These are phyloP conservation scores for Theocolax elegans DNA, from an alignment of 1,140 invertebrate genomes.

Conservation along the genomic window DNA sequence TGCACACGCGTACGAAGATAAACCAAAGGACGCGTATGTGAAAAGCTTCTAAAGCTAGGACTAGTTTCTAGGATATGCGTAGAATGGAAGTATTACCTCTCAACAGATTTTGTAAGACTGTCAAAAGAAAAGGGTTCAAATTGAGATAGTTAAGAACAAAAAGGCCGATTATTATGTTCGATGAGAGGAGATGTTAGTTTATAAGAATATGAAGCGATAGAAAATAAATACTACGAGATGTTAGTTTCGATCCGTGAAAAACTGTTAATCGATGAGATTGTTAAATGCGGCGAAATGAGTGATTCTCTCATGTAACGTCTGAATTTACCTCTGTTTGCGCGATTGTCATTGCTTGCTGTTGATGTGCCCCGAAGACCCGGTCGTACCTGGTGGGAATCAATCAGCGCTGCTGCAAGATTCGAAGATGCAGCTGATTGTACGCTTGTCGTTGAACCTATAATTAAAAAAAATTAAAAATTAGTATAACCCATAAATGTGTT, in stretches of 20 bases:
- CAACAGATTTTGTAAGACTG: slow-evolving; percentile 63
- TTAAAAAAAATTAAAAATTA: too few species aligned
- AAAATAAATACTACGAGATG: background rate
- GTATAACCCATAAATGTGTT: background rate
- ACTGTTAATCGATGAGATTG: background rate
- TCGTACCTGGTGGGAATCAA: slow-evolving; percentile 67
- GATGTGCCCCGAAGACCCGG: slow-evolving; percentile 59
- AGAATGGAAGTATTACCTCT: slow-evolving; percentile 61
- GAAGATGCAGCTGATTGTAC: slow-evolving; percentile 64
- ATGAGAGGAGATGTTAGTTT: slow-evolving; percentile 34
- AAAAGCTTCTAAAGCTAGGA: slow-evolving; percentile 39
- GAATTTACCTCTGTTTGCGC: slow-evolving; percentile 63
- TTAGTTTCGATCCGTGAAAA: background rate
- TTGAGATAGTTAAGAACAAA: slow-evolving; percentile 43
- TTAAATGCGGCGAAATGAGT: slow-evolving; percentile 7
- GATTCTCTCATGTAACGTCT: background rate
- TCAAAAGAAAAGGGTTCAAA: slow-evolving; percentile 57
- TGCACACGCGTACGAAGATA: slow-evolving; percentile 26
- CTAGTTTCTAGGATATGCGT: slow-evolving; percentile 48
- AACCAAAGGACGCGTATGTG: slow-evolving; percentile 39
- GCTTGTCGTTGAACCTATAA: slow-evolving; percentile 63
- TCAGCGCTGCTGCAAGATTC: slow-evolving; percentile 68
- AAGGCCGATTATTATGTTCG: slow-evolving; percentile 18
- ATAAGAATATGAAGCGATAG: background rate
- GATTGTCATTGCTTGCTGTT: slow-evolving; percentile 60